These are phyloP conservation scores for Chelonus formosanus DNA, from an alignment of 2,888 invertebrate species.

Conservation along the genomic window DNA sequence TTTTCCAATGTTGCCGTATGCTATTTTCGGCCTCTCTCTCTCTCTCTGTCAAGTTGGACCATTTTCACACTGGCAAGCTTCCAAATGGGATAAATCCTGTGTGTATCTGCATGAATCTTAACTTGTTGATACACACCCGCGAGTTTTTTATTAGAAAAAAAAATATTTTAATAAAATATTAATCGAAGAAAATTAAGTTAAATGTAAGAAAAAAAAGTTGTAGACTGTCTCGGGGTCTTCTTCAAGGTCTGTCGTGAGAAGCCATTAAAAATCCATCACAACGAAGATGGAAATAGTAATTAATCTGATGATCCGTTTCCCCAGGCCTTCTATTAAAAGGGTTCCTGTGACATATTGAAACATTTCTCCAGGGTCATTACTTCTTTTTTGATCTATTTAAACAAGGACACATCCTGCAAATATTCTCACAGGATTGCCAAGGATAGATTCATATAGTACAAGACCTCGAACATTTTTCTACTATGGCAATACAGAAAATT, in stretches of 20 bases:
- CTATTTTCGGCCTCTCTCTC: slow-evolving; percentile 51
- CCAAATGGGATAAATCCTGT: slow-evolving; percentile 53
- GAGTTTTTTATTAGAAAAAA: neutral
- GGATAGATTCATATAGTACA: slow-evolving; percentile 6
- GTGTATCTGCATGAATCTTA: slow-evolving; percentile 7
- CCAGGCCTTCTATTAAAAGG: slow-evolving; percentile 18
- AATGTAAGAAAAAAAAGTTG: neutral
- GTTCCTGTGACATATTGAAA: slow-evolving; percentile 19
- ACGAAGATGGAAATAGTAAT: slow-evolving; percentile 36
- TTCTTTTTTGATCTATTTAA: slow-evolving; percentile 1
- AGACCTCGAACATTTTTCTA: slow-evolving; percentile 1
- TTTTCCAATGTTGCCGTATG: slow-evolving; percentile 36
- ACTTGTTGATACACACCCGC: slow-evolving; percentile 1
- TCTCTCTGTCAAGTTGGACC: slow-evolving; percentile 46
- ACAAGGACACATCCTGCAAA: slow-evolving; percentile 26
- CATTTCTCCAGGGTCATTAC: slow-evolving; percentile 21
- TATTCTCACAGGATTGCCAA: slow-evolving; percentile 24
- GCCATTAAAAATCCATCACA: slow-evolving; percentile 42
- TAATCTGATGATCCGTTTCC: slow-evolving; percentile 34
- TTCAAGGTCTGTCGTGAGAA: slow-evolving; percentile 19
- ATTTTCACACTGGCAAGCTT: slow-evolving; percentile 51
- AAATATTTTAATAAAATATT: neutral
- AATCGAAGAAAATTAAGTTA: neutral
- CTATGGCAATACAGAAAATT: slow-evolving; percentile 4
- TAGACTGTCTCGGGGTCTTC: neutral